Base-by-base conservation (phyloP, 2,113 vertebrate species). In the Corydoras sp. region DNA sequence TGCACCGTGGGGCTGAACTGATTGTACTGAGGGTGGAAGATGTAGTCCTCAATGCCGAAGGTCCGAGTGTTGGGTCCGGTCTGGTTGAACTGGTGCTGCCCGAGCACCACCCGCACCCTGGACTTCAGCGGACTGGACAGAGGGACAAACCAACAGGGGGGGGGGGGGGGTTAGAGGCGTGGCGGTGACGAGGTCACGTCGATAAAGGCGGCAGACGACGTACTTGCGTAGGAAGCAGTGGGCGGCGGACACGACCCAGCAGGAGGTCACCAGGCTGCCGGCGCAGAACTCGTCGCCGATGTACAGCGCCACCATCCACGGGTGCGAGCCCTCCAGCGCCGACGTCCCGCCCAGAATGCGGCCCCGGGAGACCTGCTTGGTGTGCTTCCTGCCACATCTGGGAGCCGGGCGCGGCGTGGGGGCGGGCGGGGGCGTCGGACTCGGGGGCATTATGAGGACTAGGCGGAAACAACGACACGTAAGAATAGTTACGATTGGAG, bases 161-260 rank as follows among this genome's bases (percentile, higher is more conserved):
- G 18, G 18, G 18, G 18, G 18, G 1, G 18, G 18, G 18, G 18
- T 24, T 24, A 24, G 18, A 24, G 18, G 18, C 18, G 18, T 24
- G 18, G 1, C 2, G 18, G 18, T 24, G 18, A 24, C 2, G 18
- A 24, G 18, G 18, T 24, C 18, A 24, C 18, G 18, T 24, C 18
- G 2, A 24, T 24, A 24, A 24, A 24, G 18, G 18, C 1, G 18
- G 18, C 18, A 24, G 18, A 24, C 18, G 18, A 24, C 18, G 18
- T 88, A 98, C 96, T 92, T 97, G 87, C 86, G 76, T 54, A 89
- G 84, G 80, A 99, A 97, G 86, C 96, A 99, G 79, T 99, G 97
- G 3, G 94, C 96, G 0, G 95, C 94, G 0, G 97, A 92, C 51
- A 95, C 70, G 3, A 99, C 84, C 97, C 97, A 99, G 77, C 97